Percentiles rank a stretch among this genome's conserved stretches.
Conservation (phyloP, 2,888 invertebrate species). For the Troides aeacus region DNA sequence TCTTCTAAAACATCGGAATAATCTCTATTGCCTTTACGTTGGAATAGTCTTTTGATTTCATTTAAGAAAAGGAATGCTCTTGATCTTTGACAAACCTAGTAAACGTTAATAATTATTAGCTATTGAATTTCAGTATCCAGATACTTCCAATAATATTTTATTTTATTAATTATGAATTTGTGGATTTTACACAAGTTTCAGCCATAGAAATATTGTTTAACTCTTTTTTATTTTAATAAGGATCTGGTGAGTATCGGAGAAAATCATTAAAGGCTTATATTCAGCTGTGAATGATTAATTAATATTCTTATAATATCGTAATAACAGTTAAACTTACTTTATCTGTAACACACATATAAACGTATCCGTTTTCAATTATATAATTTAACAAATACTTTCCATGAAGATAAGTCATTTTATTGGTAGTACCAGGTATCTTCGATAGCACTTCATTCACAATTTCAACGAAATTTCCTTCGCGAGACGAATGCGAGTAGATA, state of each 20-base stretch:
- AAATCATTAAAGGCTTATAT: too few species aligned
- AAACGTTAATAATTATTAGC: too few species aligned
- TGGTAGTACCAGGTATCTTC: slow-evolving; percentile 87
- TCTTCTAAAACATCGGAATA: slow-evolving; percentile 88
- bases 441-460: slow-evolving; percentile 92
- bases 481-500: slow-evolving; percentile 91
- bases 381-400: slow-evolving; percentile 86
- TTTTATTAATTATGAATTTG: neutral
- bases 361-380: slow-evolving; percentile 87
- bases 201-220: neutral
- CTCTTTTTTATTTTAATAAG: too few species aligned
- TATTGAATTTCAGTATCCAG: too few species aligned
- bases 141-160: too few species aligned
- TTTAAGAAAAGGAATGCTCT: slow-evolving; percentile 93
- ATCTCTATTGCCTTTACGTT: slow-evolving; percentile 89
- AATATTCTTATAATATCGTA: neutral
- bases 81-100: slow-evolving; percentile 92
- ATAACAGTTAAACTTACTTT: slow-evolving; percentile 82
- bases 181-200: neutral
- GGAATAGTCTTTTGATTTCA: slow-evolving; percentile 91
- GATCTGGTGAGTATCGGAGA: too few species aligned
- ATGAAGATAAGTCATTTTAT: slow-evolving; percentile 93
- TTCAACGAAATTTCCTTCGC: slow-evolving; percentile 95
- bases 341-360: slow-evolving; percentile 96
- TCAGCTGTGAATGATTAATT: neutral